phyloP scores from a whole-genome alignment of 2,888 invertebrate genomes.

The Cecidostiba fungosa region DNA sequence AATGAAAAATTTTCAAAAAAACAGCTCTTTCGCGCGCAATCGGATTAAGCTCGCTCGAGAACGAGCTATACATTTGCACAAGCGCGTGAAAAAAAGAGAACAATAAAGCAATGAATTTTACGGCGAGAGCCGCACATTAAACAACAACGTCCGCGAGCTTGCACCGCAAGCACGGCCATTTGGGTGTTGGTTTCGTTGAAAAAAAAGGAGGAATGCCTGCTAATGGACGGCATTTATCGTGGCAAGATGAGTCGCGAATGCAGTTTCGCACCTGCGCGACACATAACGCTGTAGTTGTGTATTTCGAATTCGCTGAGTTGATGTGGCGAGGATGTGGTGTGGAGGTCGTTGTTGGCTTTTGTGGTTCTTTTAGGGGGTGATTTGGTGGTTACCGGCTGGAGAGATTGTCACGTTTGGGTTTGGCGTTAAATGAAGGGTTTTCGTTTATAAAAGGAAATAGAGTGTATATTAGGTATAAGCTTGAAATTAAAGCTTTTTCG shows the following conservation, averaged over 20 bases:
- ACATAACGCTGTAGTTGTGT: background rate
- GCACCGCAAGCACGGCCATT: background rate
- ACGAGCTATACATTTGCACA: background rate
- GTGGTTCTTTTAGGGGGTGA: conserved; percentile 11
- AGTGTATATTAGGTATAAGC: too few relatives aligned
- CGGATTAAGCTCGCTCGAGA: too few relatives aligned
- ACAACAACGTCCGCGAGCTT: background rate
- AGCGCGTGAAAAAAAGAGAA: background rate
- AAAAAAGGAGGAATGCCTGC: background rate
- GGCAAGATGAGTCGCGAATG: background rate
- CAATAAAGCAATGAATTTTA: background rate
- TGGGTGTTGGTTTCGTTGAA: background rate
- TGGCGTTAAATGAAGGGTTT: too few relatives aligned
- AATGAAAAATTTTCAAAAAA: background rate
- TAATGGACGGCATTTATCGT: background rate
- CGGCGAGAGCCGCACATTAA: background rate
- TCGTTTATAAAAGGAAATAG: too few relatives aligned
- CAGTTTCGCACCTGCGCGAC: background rate
- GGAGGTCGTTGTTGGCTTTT: background rate
- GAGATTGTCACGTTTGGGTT: background rate
- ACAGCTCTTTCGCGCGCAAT: background rate
- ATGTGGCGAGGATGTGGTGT: background rate
- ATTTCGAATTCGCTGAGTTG: conserved; percentile 1
- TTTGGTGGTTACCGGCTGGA: background rate
- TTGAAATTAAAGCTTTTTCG: background rate